A percentile compares a stretch with the other conserved stretches of the same genome.
Evolutionary conservation across 2,797 vertebrate genomes (phyloP).

Genomic region (Spinibarbus caldwelli): DNA sequence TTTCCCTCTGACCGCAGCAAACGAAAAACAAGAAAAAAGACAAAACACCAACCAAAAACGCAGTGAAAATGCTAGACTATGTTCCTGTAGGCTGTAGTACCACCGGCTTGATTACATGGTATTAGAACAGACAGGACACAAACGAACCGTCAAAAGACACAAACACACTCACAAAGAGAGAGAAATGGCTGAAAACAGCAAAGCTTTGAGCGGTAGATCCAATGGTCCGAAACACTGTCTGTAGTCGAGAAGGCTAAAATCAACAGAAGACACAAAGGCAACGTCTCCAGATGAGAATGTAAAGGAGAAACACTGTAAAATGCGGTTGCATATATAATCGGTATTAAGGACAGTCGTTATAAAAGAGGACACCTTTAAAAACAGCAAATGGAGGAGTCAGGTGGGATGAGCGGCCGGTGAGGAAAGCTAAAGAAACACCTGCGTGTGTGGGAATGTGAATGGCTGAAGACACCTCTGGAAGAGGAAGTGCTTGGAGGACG

Average conservation of each 20-base stretch:
- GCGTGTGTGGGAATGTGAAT: constrained; percentile 18
- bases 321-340: constrained; percentile 80
- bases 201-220: constrained; percentile 46
- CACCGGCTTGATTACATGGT: neutral
- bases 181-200: constrained; percentile 55
- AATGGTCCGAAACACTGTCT: constrained; percentile 61
- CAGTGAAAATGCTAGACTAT: neutral
- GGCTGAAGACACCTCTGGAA: constrained; percentile 15
- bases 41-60: neutral
- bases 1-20: neutral
- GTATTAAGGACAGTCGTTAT: constrained; percentile 66
- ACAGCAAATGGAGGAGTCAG: constrained; percentile 28
- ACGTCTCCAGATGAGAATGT: constrained; percentile 49
- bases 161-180: constrained; percentile 18
- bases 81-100: neutral
- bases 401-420: constrained; percentile 53
- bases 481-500: neutral
- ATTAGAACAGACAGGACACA: constrained; percentile 4
- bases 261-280: constrained; percentile 31
- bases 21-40: neutral
- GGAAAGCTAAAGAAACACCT: constrained; percentile 16
- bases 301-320: constrained; percentile 53
- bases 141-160: neutral
- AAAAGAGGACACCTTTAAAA: constrained; percentile 61
- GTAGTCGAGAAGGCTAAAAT: constrained; percentile 68